Conservation (phyloP, 2,888 invertebrate genomes). For the Caenorhabditis becei region DNA sequence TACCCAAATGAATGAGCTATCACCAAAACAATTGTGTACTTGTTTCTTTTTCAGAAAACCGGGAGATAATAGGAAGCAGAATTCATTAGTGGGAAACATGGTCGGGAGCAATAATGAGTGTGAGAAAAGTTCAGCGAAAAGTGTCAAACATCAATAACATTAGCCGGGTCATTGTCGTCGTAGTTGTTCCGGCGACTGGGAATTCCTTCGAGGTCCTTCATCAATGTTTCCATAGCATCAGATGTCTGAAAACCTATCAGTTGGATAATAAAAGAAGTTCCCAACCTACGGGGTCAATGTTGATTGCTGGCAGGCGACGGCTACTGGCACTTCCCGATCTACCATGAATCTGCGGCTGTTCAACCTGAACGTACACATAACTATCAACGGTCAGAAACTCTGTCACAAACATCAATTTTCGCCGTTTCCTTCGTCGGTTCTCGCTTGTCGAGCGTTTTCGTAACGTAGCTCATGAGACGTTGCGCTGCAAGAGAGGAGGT, state of each 20-base stretch:
- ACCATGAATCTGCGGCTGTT: constrained; percentile 62
- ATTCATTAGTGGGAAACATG: not conserved
- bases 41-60: constrained; percentile 1
- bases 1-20: constrained; percentile 41
- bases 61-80: too few relatives aligned
- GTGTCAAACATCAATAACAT: constrained; percentile 61
- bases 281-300: constrained; percentile 48
- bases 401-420: constrained; percentile 25
- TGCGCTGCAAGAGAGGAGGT: constrained; percentile 50
- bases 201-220: constrained; percentile 50
- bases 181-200: constrained; percentile 41
- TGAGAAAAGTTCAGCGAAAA: not conserved
- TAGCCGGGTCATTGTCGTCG: constrained; percentile 58
- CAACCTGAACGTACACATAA: constrained; percentile 33
- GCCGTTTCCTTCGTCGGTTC: constrained; percentile 40
- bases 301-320: constrained; percentile 54
- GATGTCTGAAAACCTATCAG: constrained; percentile 27
- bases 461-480: constrained; percentile 68
- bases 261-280: not conserved
- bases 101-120: not conserved
- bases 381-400: not conserved
- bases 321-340: constrained; percentile 39
- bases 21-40: constrained; percentile 30
- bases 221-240: constrained; percentile 55
- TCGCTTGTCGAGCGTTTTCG: constrained; percentile 60